Evolutionary conservation across 2,888 invertebrate species (phyloP).

Genomic region (Andrena camellia): DNA sequence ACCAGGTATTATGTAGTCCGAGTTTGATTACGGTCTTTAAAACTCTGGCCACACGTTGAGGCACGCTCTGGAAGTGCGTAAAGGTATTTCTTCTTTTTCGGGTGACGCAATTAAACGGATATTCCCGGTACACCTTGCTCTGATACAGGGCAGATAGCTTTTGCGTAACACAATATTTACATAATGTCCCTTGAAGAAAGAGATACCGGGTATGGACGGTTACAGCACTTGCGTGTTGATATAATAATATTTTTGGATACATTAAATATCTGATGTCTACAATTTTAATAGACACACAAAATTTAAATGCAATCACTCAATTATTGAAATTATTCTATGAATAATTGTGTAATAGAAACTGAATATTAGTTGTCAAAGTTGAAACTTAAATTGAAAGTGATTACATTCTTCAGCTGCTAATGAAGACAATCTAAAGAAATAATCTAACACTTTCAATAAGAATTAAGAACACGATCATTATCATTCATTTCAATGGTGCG

Average conservation of each 20-base stretch:
- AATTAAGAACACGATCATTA: background rate
- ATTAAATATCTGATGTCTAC: background rate
- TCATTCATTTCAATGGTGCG: background rate
- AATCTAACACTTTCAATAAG: no score
- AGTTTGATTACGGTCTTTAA: slow-evolving; percentile 46
- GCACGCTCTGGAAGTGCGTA: slow-evolving; percentile 17
- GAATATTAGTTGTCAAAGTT: background rate
- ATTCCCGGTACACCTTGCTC: slow-evolving; percentile 40
- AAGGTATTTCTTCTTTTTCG: slow-evolving; percentile 37
- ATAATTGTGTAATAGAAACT: background rate
- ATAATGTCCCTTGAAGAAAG: slow-evolving; percentile 30
- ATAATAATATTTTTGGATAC: background rate
- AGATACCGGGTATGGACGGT: slow-evolving; percentile 23
- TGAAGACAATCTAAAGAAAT: no score
- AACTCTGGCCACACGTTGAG: background rate
- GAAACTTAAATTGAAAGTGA: background rate
- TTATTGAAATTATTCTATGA: background rate
- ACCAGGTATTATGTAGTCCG: slow-evolving; percentile 41
- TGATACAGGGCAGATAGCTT: slow-evolving; percentile 29
- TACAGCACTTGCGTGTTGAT: background rate
- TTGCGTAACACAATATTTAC: slow-evolving; percentile 53
- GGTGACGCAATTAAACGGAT: slow-evolving; percentile 58
- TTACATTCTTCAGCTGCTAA: background rate
- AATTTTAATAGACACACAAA: background rate
- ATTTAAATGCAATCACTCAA: background rate